Evolutionary conservation across 2,797 vertebrate genomes (phyloP).

Genomic region (Helarctos malayanus): DNA sequence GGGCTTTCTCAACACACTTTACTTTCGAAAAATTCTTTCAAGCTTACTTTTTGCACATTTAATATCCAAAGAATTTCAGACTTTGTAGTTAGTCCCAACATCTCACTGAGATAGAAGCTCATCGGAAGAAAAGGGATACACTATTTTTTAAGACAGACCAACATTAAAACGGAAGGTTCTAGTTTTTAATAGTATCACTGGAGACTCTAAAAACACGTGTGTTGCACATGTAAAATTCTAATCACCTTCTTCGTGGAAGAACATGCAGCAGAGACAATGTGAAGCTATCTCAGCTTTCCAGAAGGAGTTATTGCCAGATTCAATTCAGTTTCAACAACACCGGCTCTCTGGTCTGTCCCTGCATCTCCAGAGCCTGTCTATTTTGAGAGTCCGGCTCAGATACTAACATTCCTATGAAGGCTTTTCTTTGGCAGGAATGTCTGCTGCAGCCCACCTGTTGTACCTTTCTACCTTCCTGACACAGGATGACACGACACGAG

Average conservation of each 20-base stretch:
- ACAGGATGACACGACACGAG: background rate
- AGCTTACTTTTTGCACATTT: conserved; percentile 62
- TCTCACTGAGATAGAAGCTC: conserved; percentile 13
- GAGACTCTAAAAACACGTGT: conserved; percentile 80
- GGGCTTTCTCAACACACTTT: conserved; percentile 54
- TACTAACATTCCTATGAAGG: background rate
- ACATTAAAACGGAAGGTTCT: conserved; percentile 71
- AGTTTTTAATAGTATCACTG: conserved; percentile 71
- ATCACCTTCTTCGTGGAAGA: conserved; percentile 63
- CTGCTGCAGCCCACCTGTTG: background rate
- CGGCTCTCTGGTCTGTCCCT: background rate
- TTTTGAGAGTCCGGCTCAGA: background rate
- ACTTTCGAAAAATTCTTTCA: conserved; percentile 74
- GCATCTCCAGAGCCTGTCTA: background rate
- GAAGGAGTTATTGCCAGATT: conserved; percentile 52
- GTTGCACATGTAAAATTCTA: conserved; percentile 66
- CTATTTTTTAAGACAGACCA: conserved; percentile 36
- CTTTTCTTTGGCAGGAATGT: background rate
- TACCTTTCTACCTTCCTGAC: background rate
- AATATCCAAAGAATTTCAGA: conserved; percentile 69
- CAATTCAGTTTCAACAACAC: conserved; percentile 34
- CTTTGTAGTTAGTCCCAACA: conserved; percentile 79
- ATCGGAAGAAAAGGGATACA: conserved; percentile 57
- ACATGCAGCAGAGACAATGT: conserved; percentile 67
- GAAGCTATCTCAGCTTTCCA: conserved; percentile 72